Conservation (phyloP, 2,888 invertebrate species). For the Rotaria socialis region DNA sequence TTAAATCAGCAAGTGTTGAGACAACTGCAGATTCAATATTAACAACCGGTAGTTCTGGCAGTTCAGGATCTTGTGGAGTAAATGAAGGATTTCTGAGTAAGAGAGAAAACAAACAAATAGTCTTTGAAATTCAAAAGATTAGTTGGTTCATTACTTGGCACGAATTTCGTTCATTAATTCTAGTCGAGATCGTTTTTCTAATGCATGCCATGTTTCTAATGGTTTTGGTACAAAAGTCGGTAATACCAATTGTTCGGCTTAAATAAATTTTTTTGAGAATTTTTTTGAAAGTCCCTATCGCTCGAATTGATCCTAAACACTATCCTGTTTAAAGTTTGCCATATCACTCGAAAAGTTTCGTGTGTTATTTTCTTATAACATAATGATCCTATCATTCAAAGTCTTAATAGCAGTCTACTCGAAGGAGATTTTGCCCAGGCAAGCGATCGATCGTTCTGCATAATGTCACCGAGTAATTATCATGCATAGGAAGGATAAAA, state of each 20-base stretch:
- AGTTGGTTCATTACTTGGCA: neutral
- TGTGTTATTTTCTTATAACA: too few relatives aligned
- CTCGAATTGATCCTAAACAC: too few relatives aligned
- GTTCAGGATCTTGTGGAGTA: neutral
- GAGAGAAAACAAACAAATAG: too few relatives aligned
- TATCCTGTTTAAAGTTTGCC: too few relatives aligned
- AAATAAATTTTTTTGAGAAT: neutral
- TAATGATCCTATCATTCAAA: too few relatives aligned
- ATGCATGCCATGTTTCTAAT: slow-evolving; percentile 27
- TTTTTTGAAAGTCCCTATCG: too few relatives aligned
- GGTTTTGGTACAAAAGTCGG: neutral
- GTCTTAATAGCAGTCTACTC: too few relatives aligned
- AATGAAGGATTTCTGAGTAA: neutral
- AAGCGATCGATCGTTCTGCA: too few relatives aligned
- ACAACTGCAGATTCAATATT: neutral
- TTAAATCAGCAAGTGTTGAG: neutral
- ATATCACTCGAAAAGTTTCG: too few relatives aligned
- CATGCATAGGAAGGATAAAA: too few relatives aligned
- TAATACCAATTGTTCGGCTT: neutral
- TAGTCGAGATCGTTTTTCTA: slow-evolving; percentile 19
- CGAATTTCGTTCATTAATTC: slow-evolving; percentile 16
- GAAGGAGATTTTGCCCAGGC: too few relatives aligned
- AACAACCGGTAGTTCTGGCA: neutral
- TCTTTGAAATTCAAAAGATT: neutral
- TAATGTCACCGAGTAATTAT: too few relatives aligned